Conservation (phyloP, 2,888 invertebrate genomes). For the Argynnis bischoffii region DNA sequence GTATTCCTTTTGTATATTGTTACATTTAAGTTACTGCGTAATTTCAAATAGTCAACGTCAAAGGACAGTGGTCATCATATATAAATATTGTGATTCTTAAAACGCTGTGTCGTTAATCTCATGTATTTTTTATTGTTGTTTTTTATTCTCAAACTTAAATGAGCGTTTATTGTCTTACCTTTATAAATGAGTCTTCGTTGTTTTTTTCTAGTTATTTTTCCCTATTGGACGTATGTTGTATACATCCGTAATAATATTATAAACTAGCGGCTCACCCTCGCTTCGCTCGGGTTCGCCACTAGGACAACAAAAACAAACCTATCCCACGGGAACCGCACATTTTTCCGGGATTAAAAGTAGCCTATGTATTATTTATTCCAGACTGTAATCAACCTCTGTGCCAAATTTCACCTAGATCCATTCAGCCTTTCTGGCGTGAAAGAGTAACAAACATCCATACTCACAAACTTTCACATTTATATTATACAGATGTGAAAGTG, state of each 20-base stretch:
- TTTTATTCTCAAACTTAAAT: conserved; percentile 44
- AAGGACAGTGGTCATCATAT: conserved; percentile 44
- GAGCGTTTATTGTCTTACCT: conserved; percentile 40
- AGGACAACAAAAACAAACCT: too few species aligned
- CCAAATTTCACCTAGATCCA: too few species aligned
- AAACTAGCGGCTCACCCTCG: too few species aligned
- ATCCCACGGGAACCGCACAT: too few species aligned
- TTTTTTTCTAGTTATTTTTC: conserved; percentile 7
- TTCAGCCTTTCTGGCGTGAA: too few species aligned
- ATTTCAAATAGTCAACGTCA: conserved; percentile 56
- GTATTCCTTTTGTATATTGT: conserved; percentile 49
- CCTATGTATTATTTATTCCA: too few species aligned
- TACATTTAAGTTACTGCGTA: conserved; percentile 49
- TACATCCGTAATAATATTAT: neutral
- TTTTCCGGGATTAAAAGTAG: too few species aligned
- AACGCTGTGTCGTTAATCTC: conserved; percentile 47
- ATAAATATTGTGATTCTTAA: conserved; percentile 45
- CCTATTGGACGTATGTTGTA: conserved; percentile 7
- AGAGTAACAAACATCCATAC: too few species aligned
- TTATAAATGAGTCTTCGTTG: conserved; percentile 24
- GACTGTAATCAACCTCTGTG: too few species aligned
- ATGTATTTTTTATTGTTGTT: conserved; percentile 44
- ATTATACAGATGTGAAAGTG: too few species aligned
- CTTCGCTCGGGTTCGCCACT: too few species aligned
- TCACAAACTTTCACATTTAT: too few species aligned